Conservation (phyloP, 2,797 vertebrate species). For the Rousettus madagascariensis region DNA sequence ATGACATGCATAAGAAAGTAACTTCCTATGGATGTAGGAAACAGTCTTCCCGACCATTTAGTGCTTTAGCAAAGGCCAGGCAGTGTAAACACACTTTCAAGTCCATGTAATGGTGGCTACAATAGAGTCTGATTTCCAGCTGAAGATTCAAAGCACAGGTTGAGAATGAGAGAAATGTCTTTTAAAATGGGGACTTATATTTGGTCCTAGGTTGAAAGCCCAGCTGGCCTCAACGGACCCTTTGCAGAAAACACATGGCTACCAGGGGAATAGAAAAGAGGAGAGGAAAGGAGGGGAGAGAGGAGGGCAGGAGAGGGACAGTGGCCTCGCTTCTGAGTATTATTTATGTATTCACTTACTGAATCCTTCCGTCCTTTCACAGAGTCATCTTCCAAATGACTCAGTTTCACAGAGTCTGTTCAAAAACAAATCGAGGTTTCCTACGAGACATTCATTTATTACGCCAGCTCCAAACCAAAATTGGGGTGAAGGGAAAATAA, state of each 20-base stretch:
- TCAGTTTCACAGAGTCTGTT: background rate
- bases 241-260: background rate
- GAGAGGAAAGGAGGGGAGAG: too few species aligned
- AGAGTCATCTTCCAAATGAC: background rate
- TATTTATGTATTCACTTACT: background rate
- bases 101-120: background rate
- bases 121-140: background rate
- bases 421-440: background rate
- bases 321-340: background rate
- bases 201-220: background rate
- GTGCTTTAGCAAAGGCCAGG: background rate
- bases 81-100: background rate
- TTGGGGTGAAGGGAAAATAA: background rate
- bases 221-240: background rate
- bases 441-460: background rate
- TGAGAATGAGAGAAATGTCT: background rate
- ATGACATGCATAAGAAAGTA: background rate
- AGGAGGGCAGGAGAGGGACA: accelerated
- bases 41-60: background rate
- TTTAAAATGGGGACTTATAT: background rate
- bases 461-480: background rate
- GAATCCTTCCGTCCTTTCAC: background rate
- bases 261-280: background rate
- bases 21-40: background rate
- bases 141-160: background rate